Percentiles rank a stretch among this genome's conserved stretches.
Evolutionary conservation across 2,113 vertebrate genomes (phyloP).

Genomic region (Lycaon pictus): DNA sequence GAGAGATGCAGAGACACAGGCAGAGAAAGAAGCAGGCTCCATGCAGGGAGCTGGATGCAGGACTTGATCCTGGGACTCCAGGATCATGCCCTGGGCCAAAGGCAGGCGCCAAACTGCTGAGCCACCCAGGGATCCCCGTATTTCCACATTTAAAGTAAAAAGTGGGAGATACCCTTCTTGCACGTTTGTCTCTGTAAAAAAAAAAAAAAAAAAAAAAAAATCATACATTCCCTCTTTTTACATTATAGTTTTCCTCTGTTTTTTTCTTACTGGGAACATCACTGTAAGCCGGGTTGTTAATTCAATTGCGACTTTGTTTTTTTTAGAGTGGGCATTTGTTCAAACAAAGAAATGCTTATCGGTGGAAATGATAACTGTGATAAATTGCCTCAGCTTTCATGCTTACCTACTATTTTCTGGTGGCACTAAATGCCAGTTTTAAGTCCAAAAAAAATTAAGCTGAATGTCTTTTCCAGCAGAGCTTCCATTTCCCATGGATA

Average conservation of each 20-base stretch:
- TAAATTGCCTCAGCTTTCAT: conserved; percentile 81
- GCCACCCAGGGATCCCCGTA: background rate
- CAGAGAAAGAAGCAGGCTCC: no score
- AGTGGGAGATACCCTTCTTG: conserved; percentile 56
- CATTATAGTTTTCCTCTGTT: conserved; percentile 65
- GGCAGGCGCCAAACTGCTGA: no score
- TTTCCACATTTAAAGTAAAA: conserved; percentile 65
- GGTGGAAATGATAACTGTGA: conserved; percentile 84
- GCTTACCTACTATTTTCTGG: conserved; percentile 79
- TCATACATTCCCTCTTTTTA: conserved; percentile 63
- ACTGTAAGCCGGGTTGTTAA: conserved; percentile 73
- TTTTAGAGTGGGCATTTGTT: conserved; percentile 81
- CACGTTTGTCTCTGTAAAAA: conserved; percentile 77
- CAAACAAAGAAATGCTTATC: conserved; percentile 84
- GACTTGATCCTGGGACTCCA: no score
- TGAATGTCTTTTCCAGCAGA: conserved; percentile 67
- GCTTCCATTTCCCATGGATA: background rate
- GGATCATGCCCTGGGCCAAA: no score
- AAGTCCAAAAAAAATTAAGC: conserved; percentile 73
- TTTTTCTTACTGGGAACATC: conserved; percentile 60
- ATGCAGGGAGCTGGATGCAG: no score
- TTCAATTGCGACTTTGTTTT: conserved; percentile 76
- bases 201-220: conserved; percentile 67
- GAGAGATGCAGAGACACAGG: no score
- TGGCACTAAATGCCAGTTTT: conserved; percentile 77